Base-by-base conservation (phyloP, 2,113 vertebrate species). In the Butastur rufipennis region DNA sequence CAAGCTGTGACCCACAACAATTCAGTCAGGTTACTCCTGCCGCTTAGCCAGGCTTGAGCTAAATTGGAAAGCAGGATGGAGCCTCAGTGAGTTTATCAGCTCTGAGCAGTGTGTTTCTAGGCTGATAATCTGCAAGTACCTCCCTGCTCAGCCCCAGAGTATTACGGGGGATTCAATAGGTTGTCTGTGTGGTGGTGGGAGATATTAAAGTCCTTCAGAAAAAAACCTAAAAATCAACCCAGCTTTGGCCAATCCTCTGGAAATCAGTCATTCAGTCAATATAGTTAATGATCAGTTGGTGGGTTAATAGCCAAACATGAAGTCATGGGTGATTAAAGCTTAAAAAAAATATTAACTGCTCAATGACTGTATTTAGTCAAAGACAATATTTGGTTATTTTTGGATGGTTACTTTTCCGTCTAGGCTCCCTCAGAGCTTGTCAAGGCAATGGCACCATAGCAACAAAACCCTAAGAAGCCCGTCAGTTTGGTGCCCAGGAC, bases 101-200 rank as follows among this genome's bases (percentile, higher is more conserved):
- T 90, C 72, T 42, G 53, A 93, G 80, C 91, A 93, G 62, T 14
- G 56, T 92, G 88, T 90, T 94, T 94, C 81, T 61, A 88, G 81
- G 83, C 95, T 93, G 95, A 96, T 95, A 97, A 97, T 93, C 83
- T 85, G 87, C 52, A 84, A 91, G 72, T 71, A 70, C 53, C 61
- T 94, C 93, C 32, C 38, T 87, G 70, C 67, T 87, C 90, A 61
- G 32, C 78, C 79, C 53, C 4, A 10, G 17, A 93, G 78, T 78
- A 66, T 93, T 88, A 83, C 0, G 3, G 58, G 31, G 52, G 18
- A 93, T 95, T 93, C 94, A 96, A 67, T 95, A 91, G 75, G 52
- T 72, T 93, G 8, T 43, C 52, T 83, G 65, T 34, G 34, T 94
- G 95, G 32, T 91, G 53, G 40, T 92, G 79, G 72, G 81, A 94